Evolutionary conservation across 23 tunicate genomes (phyloP).

Genomic region (Oikopleura vanhoeffeni): DNA sequence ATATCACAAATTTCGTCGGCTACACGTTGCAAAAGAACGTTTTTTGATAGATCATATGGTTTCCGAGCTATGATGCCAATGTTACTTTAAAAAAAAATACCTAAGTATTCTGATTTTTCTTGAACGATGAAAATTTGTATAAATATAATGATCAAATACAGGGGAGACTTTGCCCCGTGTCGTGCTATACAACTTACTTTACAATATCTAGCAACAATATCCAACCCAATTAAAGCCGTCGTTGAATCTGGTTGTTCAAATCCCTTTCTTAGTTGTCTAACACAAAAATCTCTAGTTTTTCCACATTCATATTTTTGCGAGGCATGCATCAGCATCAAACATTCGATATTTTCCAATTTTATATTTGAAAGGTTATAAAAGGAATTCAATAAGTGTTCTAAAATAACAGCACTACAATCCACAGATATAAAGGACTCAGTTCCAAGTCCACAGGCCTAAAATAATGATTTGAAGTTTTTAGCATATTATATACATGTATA

Average conservation of each 20-base stretch:
- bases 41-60: too few species aligned
- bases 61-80: too few species aligned
- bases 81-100: too few species aligned
- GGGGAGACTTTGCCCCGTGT: too few species aligned
- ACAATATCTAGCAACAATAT: constrained; percentile 1
- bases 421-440: neutral
- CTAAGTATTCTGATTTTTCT: too few species aligned
- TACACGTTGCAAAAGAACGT: too few species aligned
- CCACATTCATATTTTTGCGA: neutral
- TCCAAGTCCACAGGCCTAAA: neutral
- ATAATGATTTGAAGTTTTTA: too few species aligned
- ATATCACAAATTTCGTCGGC: too few species aligned
- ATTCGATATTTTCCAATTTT: constrained; percentile 12
- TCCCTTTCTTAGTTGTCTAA: neutral
- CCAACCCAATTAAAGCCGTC: neutral
- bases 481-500: too few species aligned
- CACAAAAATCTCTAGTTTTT: neutral
- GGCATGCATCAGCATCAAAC: neutral
- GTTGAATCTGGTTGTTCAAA: neutral
- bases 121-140: too few species aligned
- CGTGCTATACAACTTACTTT: neutral
- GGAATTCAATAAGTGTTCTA: neutral
- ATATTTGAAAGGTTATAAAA: neutral
- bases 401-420: neutral
- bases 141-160: too few species aligned